phyloP scores from a whole-genome alignment of 2,888 invertebrate genomes.

The Hyposoter dolosus region DNA sequence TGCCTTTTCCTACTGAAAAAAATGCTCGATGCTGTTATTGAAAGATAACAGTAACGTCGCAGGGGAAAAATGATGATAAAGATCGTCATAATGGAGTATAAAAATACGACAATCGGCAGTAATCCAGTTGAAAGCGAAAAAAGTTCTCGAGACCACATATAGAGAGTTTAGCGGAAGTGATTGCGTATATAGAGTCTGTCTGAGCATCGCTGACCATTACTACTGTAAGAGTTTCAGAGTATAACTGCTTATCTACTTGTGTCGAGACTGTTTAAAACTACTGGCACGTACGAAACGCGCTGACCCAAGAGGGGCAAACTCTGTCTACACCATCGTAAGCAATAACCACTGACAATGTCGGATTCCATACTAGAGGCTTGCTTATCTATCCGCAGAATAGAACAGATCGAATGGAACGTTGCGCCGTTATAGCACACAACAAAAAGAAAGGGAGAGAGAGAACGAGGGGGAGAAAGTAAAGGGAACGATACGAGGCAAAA shows the following conservation, averaged over 20 bases:
- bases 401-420: slow-evolving; percentile 50
- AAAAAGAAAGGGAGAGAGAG: slow-evolving; percentile 1
- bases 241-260: slow-evolving; percentile 61
- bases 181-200: slow-evolving; percentile 20
- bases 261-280: slow-evolving; percentile 56
- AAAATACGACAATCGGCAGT: slow-evolving; percentile 8
- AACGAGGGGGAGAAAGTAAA: background rate
- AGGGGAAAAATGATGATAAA: background rate
- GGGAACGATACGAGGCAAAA: slow-evolving; percentile 26
- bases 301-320: slow-evolving; percentile 58
- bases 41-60: background rate
- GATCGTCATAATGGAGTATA: slow-evolving; percentile 6
- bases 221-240: slow-evolving; percentile 35
- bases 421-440: background rate
- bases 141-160: background rate
- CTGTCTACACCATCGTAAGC: slow-evolving; percentile 58
- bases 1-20: background rate
- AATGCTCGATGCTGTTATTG: background rate
- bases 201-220: slow-evolving; percentile 57
- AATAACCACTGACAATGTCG: slow-evolving; percentile 59
- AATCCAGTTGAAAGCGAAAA: slow-evolving; percentile 18
- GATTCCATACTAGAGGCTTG: slow-evolving; percentile 22
- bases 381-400: slow-evolving; percentile 47
- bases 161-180: slow-evolving; percentile 38
- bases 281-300: slow-evolving; percentile 53